phyloP scores from a whole-genome alignment of 2,113 vertebrate species.

The Antechinus stuartii region DNA sequence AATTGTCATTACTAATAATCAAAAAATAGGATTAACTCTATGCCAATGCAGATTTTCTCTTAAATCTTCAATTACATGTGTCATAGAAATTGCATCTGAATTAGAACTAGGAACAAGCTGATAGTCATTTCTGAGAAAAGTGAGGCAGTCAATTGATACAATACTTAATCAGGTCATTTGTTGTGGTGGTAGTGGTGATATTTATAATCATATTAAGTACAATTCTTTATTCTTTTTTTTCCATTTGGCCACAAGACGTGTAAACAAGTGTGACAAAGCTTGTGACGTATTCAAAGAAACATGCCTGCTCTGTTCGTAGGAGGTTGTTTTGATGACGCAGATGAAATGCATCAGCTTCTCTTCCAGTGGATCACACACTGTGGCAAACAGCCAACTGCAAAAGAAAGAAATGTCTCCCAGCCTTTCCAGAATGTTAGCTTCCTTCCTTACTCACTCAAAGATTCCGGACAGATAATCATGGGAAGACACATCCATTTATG shows the following conservation, averaged over 20 bases:
- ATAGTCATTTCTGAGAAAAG: background rate
- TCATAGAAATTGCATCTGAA: background rate
- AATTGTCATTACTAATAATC: constrained; percentile 27
- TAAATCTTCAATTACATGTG: background rate
- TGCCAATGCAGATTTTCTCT: constrained; percentile 9
- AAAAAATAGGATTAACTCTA: background rate
- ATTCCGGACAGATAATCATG: background rate
- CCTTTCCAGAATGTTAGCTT: background rate
- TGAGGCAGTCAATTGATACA: background rate
- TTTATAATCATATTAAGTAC: constrained; percentile 64
- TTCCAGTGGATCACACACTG: constrained; percentile 5
- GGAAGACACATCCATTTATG: background rate
- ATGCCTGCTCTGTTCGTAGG: constrained; percentile 64
- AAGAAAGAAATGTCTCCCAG: background rate
- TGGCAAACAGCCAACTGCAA: background rate
- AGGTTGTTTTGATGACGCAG: constrained; percentile 40
- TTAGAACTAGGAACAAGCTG: background rate
- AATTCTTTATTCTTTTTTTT: constrained; percentile 31
- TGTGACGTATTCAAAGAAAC: constrained; percentile 48
- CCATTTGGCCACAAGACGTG: constrained; percentile 58
- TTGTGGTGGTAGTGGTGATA: constrained; percentile 37
- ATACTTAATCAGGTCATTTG: constrained; percentile 33
- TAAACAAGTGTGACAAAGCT: constrained; percentile 58
- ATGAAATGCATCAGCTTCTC: constrained; percentile 1
- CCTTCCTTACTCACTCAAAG: background rate